These are phyloP conservation scores for Drosophila mimica DNA, from an alignment of 2,888 invertebrate genomes.

Conservation along the genomic window DNA sequence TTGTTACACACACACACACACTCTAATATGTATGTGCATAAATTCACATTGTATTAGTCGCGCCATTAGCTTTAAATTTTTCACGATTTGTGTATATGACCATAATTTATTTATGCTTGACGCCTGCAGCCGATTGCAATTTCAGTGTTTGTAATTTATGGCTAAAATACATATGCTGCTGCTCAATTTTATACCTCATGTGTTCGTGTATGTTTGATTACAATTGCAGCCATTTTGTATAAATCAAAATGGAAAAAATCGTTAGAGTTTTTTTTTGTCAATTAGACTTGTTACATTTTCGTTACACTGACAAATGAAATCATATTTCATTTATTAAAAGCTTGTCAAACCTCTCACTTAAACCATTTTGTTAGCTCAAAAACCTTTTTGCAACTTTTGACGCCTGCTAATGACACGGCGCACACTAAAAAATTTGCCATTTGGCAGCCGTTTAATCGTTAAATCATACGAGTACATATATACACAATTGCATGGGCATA, in stretches of 20 bases:
- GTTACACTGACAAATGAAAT: slow-evolving; percentile 6
- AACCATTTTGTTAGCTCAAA: slow-evolving; percentile 24
- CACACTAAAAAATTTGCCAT: slow-evolving; percentile 37
- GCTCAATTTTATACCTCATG: slow-evolving; percentile 20
- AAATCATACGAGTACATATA: slow-evolving; percentile 21
- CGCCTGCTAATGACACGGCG: slow-evolving; percentile 22
- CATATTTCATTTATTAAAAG: slow-evolving; percentile 39
- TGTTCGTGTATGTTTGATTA: slow-evolving; percentile 28
- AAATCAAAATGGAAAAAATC: slow-evolving; percentile 6
- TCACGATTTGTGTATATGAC: slow-evolving; percentile 13
- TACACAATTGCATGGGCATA: slow-evolving; percentile 36
- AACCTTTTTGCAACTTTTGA: slow-evolving; percentile 31
- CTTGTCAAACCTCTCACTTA: slow-evolving; percentile 22
- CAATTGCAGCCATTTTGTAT: slow-evolving; percentile 15
- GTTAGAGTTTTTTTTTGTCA: neutral
- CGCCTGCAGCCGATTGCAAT: slow-evolving; percentile 22
- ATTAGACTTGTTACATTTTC: slow-evolving; percentile 7
- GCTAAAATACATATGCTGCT: slow-evolving; percentile 16
- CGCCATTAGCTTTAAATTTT: slow-evolving; percentile 48
- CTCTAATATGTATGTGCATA: neutral
- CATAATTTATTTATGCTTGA: slow-evolving; percentile 50
- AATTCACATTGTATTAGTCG: slow-evolving; percentile 15
- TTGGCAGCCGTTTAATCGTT: slow-evolving; percentile 44
- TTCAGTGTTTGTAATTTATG: slow-evolving; percentile 33
- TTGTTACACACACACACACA: slow-evolving; percentile 38